A percentile compares a stretch with the other conserved stretches of the same genome.
These are phyloP conservation scores for Ditylenchus dipsaci DNA, from an alignment of 1,140 invertebrate species.

Conservation along the genomic window DNA sequence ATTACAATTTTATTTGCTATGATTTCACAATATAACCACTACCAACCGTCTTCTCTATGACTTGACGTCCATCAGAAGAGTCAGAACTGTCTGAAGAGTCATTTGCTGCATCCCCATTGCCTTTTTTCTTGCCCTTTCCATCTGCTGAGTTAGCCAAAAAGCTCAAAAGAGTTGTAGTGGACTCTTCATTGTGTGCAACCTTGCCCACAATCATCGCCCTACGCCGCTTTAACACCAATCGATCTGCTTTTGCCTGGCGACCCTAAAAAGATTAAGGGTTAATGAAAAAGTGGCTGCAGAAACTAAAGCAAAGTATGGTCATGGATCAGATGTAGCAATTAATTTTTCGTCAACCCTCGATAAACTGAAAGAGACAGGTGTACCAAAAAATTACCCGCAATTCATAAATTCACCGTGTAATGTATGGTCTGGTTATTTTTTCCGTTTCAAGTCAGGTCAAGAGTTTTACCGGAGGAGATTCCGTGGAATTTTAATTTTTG, in stretches of 20 bases:
- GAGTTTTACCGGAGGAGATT: no score
- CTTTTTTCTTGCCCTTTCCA: constrained; percentile 26
- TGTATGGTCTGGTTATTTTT: no score
- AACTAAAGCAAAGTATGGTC: not conserved
- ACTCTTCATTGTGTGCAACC: constrained; percentile 47
- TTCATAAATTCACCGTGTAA: no score
- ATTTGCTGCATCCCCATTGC: not conserved
- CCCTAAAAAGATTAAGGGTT: constrained; percentile 40
- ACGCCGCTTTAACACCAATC: constrained; percentile 41
- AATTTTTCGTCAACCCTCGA: not conserved
- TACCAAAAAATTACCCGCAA: no score
- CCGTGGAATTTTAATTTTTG: no score
- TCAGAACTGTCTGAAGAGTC: not conserved
- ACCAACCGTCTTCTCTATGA: not conserved
- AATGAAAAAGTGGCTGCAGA: not conserved
- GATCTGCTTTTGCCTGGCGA: constrained; percentile 49
- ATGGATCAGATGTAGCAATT: not conserved
- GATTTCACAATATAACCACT: not conserved
- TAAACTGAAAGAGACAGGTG: no score
- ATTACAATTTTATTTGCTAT: constrained; percentile 12
- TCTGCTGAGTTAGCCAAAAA: constrained; percentile 31
- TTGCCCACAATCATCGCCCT: constrained; percentile 46
- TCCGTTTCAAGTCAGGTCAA: no score
- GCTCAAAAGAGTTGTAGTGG: constrained; percentile 47
- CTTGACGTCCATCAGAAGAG: not conserved